A percentile compares a stretch with the other conserved stretches of the same genome.
Evolutionary conservation across 1,140 invertebrate species (phyloP).

Genomic region (Lasaia peninsularis): DNA sequence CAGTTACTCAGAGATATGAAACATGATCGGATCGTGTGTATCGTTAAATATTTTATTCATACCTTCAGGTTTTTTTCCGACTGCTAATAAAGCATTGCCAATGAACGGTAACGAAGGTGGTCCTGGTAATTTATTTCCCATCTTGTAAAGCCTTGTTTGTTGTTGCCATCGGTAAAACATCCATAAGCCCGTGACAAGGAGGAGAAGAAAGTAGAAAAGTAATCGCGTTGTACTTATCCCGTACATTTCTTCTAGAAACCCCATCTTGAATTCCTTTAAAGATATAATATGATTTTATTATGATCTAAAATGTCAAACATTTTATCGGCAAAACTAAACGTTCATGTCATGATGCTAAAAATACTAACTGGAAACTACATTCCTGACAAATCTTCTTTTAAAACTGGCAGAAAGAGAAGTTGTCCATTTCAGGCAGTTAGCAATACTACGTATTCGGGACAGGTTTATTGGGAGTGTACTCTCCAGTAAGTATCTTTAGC

Average conservation of each 20-base stretch:
- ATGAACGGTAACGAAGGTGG: constrained; percentile 77
- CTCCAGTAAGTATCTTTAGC: no score
- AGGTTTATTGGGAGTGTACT: no score
- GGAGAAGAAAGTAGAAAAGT: constrained; percentile 46
- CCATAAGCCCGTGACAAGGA: constrained; percentile 44
- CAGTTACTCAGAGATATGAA: no score
- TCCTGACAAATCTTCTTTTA: no score
- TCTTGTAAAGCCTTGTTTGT: constrained; percentile 46
- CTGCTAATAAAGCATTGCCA: constrained; percentile 77
- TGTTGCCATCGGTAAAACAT: constrained; percentile 58
- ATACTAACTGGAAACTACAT: no score
- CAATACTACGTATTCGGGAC: no score
- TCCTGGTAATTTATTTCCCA: constrained; percentile 76
- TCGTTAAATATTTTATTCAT: constrained; percentile 16
- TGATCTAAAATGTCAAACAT: no score
- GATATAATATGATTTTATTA: not conserved
- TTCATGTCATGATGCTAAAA: no score
- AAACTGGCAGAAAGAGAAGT: no score
- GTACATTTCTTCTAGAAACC: constrained; percentile 38
- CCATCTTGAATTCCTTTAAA: constrained; percentile 38
- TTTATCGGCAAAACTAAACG: no score
- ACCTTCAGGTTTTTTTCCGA: constrained; percentile 76
- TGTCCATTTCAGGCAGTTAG: no score
- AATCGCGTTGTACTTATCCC: constrained; percentile 29
- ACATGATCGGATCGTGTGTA: no score